phyloP scores from a whole-genome alignment of 2,888 invertebrate genomes.

The Linyphia triangularis region DNA sequence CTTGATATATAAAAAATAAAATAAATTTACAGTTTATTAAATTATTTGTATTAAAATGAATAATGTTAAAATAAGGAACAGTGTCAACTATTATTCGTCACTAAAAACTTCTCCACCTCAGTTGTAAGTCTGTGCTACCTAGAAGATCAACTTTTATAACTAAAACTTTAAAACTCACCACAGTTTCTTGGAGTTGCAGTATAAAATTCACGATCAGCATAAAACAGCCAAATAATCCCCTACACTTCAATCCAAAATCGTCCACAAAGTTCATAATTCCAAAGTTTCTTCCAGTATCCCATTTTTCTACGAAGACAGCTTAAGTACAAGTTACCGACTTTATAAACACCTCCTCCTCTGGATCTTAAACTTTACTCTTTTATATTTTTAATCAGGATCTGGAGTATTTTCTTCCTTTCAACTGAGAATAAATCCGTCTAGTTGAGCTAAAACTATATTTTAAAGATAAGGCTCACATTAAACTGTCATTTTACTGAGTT shows the following conservation, averaged over 20 bases:
- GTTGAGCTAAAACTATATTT: slow-evolving; percentile 5
- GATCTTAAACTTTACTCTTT: neutral
- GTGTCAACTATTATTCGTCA: neutral
- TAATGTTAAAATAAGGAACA: neutral
- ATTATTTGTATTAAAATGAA: too few relatives aligned
- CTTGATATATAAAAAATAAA: too few relatives aligned
- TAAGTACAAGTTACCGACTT: slow-evolving; percentile 55
- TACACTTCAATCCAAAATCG: neutral
- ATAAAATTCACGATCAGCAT: neutral
- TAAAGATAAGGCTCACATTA: slow-evolving; percentile 27
- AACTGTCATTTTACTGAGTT: slow-evolving; percentile 55
- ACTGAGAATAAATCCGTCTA: slow-evolving; percentile 24
- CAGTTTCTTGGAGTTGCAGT: neutral
- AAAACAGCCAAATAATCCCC: slow-evolving; percentile 24
- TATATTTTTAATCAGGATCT: slow-evolving; percentile 19
- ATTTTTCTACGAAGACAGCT: slow-evolving; percentile 8
- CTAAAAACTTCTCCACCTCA: neutral
- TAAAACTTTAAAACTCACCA: neutral
- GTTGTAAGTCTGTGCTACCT: neutral
- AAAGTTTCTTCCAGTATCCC: slow-evolving; percentile 14
- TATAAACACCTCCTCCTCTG: slow-evolving; percentile 28
- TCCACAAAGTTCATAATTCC: slow-evolving; percentile 18
- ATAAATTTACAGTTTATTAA: too few relatives aligned
- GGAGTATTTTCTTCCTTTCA: slow-evolving; percentile 19
- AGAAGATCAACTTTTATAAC: neutral